phyloP scores from a whole-genome alignment of 2,888 invertebrate species.

The Amphipoea lucens region DNA sequence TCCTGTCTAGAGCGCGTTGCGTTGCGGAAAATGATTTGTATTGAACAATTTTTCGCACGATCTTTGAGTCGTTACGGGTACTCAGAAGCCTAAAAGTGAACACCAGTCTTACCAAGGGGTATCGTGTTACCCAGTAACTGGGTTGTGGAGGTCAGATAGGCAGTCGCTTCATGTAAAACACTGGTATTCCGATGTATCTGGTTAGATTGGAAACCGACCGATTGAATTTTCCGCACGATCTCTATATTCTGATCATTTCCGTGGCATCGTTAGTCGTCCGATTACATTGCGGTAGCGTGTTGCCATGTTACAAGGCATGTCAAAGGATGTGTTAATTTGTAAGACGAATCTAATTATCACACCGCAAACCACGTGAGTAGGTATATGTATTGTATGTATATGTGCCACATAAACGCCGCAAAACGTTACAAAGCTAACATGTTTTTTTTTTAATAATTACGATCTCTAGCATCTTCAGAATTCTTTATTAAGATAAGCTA shows the following conservation, averaged over 20 bases:
- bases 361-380: conserved; percentile 24
- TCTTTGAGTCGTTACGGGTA: not conserved
- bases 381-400: not conserved
- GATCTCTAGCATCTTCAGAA: too few species aligned
- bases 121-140: not conserved
- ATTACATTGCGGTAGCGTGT: not conserved
- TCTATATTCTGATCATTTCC: conserved; percentile 1
- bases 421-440: not conserved
- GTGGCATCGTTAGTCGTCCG: not conserved
- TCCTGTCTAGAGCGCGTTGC: not conserved
- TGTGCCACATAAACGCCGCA: not conserved
- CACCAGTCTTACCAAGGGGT: too few species aligned
- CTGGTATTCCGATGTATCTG: not conserved
- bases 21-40: conserved; percentile 23
- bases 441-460: not conserved
- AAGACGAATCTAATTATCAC: conserved; percentile 35
- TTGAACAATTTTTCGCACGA: conserved; percentile 1
- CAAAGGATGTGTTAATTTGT: conserved; percentile 29
- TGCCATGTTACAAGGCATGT: not conserved
- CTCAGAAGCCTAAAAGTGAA: not conserved
- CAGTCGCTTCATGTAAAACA: not conserved
- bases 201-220: not conserved
- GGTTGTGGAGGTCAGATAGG: not conserved
- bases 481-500: not conserved
- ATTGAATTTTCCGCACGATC: conserved; percentile 3